These are phyloP conservation scores for Dryobates pubescens DNA, from an alignment of 2,797 vertebrate species.

Conservation along the genomic window DNA sequence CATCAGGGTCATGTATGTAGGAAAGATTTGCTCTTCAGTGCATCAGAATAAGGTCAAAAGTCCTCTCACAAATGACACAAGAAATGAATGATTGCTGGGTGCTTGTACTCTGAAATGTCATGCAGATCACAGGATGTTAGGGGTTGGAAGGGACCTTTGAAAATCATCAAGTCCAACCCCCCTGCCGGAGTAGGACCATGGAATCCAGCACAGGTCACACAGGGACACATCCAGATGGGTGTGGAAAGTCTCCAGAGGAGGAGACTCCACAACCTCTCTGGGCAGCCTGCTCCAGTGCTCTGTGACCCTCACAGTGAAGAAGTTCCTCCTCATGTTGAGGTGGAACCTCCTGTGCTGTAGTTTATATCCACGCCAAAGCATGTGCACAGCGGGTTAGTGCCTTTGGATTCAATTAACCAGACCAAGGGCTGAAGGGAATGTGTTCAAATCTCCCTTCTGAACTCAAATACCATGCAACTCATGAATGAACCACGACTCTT, in stretches of 20 bases:
- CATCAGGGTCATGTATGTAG: not conserved
- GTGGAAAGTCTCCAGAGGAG: too few relatives aligned
- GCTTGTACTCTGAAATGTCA: not conserved
- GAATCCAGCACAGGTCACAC: too few relatives aligned
- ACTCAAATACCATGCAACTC: not conserved
- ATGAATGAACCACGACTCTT: not conserved
- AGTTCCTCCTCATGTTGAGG: too few relatives aligned
- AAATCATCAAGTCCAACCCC: too few relatives aligned
- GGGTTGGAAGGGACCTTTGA: too few relatives aligned
- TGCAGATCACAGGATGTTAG: too few relatives aligned
- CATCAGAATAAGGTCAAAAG: not conserved
- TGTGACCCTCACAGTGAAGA: too few relatives aligned
- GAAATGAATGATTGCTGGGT: not conserved
- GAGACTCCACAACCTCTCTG: too few relatives aligned
- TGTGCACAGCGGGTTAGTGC: not conserved
- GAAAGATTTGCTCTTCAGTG: not conserved
- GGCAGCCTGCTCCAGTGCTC: too few relatives aligned
- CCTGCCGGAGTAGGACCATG: too few relatives aligned
- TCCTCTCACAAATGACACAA: not conserved
- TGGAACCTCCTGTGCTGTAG: too few relatives aligned
- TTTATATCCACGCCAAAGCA: not conserved
- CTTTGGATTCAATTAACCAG: conserved; percentile 1
- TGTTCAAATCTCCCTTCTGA: not conserved
- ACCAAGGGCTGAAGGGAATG: not conserved
- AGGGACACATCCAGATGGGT: too few relatives aligned